Base-by-base conservation (phyloP, 2,797 vertebrate genomes). In the Pangasius macronema region DNA sequence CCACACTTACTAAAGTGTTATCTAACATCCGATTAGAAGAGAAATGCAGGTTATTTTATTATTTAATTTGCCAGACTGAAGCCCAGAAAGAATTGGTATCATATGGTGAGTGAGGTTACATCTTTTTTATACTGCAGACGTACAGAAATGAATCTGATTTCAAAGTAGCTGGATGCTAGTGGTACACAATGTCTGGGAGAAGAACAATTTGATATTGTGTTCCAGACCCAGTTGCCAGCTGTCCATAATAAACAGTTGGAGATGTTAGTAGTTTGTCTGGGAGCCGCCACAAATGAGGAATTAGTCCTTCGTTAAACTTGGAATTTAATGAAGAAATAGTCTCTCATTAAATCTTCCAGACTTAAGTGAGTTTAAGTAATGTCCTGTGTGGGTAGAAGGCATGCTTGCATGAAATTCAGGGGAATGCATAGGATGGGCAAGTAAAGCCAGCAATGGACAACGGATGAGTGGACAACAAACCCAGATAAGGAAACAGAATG, bases 181-280 rank as follows among this genome's bases (percentile, higher is more conserved):
- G 33, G 79, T 33, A 46, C 20, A 39, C 22, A 55, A 59, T 57
- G 72, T 72, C 75, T 49, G 27, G 22, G 65, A 83, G 75, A 59
- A 22, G 20, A 84, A 77, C 30, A 79, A 59, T 77, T 68, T 67
- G 33, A 87, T 87, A 67, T 80, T 73, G 51, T 33, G 16, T 39
- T 63, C 30, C 75, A 63, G 65, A 57, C 39, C 1, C 24, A 70
- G 16, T 57, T 36, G 46, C 72, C 42, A 76, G 76, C 24, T 76
- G 83, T 30, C 83, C 27, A 30, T 63, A 68, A 36, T 76, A 81
- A 88, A 53, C 72, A 30, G 87, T 76, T 75, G n/a, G 77, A 88
- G 49, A 83, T 42, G 83, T 39, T 33, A 59, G 57, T 68, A 61
- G 77, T 67, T 85, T 88, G 72, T 75, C 49, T 73, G 82, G 42